These are phyloP conservation scores for Noctua janthe DNA, from an alignment of 2,888 invertebrate species.

Conservation along the genomic window DNA sequence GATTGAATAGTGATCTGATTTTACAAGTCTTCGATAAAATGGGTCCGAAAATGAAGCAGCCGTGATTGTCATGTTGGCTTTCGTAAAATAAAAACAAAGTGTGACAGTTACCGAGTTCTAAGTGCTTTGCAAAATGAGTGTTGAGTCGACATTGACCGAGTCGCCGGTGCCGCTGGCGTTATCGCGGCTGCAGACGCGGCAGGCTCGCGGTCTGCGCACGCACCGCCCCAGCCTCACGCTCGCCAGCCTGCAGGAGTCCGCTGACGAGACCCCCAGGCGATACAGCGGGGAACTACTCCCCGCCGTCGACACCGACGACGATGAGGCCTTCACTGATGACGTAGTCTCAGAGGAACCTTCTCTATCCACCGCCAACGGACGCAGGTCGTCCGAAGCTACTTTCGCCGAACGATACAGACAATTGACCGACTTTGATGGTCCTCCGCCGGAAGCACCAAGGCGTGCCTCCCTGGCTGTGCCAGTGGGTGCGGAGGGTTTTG, in stretches of 20 bases:
- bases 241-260: conserved; percentile 86
- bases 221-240: conserved; percentile 87
- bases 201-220: conserved; percentile 80
- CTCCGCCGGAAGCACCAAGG: conserved; percentile 85
- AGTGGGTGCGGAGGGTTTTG: conserved; percentile 79
- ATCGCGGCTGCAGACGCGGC: conserved; percentile 83
- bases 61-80: conserved; percentile 72
- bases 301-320: conserved; percentile 84
- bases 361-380: conserved; percentile 81
- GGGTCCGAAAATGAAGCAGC: conserved; percentile 80
- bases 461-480: conserved; percentile 87
- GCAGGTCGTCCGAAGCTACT: conserved; percentile 86
- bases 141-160: conserved; percentile 87
- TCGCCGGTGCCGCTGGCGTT: conserved; percentile 88
- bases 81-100: conserved; percentile 71
- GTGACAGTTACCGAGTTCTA: conserved; percentile 74
- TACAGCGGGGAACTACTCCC: conserved; percentile 83
- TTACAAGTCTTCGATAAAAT: conserved; percentile 67
- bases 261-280: conserved; percentile 85
- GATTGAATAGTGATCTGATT: conserved; percentile 71
- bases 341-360: conserved; percentile 75
- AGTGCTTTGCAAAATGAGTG: conserved; percentile 82
- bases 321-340: conserved; percentile 82
- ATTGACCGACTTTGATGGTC: conserved; percentile 85
- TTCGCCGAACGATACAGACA: conserved; percentile 87